Base-by-base conservation (phyloP, 1,140 invertebrate genomes). In the Periplaneta americana region DNA sequence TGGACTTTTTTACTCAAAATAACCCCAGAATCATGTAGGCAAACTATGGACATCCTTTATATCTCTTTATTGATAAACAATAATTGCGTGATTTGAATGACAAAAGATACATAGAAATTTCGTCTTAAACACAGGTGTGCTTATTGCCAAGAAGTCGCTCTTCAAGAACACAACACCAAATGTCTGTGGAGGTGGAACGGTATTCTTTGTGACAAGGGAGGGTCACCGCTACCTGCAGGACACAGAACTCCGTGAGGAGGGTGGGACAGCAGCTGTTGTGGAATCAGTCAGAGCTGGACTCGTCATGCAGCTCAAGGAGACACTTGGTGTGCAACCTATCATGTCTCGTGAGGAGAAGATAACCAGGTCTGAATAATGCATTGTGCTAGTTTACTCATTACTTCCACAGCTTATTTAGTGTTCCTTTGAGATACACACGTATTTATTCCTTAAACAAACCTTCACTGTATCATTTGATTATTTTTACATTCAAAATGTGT, bases 271-370 rank as follows among this genome's bases (percentile, higher is more conserved):
- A 33, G 94, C 93, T 34, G 93, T 96, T 81, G 92, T 97, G 2
- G 96, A 96, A 86, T 93, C 94, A 0, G 95, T 98, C 66, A 88
- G 97, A 83, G 94, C 95, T 28, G 96, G 96, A 1, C 89, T 98
- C 22, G 96, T 94, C 10, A 93, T 98, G 88, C 95, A 97, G 86
- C 88, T 98, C 37, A 96, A 97, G 86, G 93, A 96, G 85, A 92
- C 94, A 36, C 90, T 98, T 11, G 94, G 94, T 0, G 87, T 93
- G 31, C 91, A 93, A 37, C 91, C 91, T 36, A 97, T 98, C 82
- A 90, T 93, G 80, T 88, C 92, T 18, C 88, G 92, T 84, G 96
- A 97, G 86, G 91, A 95, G 80, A 92, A 92, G 88, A 94, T 95
- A 74, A 92, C 92, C 79, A 94, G 92, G 93, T 94, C 86, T 89